Evolutionary conservation across 2,888 invertebrate genomes (phyloP).

Genomic region (Dryobota labecula): DNA sequence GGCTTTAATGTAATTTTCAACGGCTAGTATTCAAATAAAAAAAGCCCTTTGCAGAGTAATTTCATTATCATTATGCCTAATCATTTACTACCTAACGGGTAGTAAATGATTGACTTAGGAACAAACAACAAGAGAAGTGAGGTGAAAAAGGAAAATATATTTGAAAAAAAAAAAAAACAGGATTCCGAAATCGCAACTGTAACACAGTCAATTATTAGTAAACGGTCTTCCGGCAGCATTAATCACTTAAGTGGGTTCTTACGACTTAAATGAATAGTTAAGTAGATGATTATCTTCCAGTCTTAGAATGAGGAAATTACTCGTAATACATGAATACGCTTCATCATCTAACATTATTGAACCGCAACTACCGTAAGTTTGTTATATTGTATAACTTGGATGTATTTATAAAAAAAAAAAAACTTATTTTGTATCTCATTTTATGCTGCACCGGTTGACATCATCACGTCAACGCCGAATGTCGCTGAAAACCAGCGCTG

Average conservation of each 20-base stretch:
- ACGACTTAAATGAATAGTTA: constrained; percentile 43
- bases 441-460: too few species aligned
- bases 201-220: constrained; percentile 25
- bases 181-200: constrained; percentile 1
- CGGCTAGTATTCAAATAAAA: too few species aligned
- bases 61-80: not conserved
- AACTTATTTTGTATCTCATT: too few species aligned
- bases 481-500: too few species aligned
- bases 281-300: constrained; percentile 41
- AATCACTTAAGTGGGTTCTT: constrained; percentile 37
- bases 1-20: too few species aligned
- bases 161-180: constrained; percentile 9
- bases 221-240: constrained; percentile 38
- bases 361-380: not conserved
- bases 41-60: not conserved
- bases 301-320: constrained; percentile 48
- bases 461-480: too few species aligned
- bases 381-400: too few species aligned
- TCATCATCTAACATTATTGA: constrained; percentile 33
- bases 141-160: not conserved
- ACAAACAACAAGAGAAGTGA: not conserved
- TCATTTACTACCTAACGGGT: too few species aligned
- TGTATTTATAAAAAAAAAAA: too few species aligned
- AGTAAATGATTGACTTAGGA: too few species aligned
- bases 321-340: constrained; percentile 26